Evolutionary conservation across 2,113 vertebrate species (phyloP), one percentile per base, ranked within the genome.

Genomic region (Hemicordylus capensis): DNA sequence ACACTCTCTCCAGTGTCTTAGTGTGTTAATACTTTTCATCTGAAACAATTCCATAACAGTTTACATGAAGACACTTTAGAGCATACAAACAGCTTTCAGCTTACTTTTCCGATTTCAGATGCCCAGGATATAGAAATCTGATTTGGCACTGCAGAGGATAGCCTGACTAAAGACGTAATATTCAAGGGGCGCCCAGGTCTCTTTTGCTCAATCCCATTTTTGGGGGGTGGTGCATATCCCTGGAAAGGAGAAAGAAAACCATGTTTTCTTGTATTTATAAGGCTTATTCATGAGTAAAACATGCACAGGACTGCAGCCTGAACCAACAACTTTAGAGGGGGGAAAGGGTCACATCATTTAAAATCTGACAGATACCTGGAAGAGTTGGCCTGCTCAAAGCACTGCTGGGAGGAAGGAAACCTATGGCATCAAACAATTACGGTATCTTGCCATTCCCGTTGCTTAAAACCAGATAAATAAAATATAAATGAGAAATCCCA

Each of bases 51-150:
- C 63, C 44, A 39, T 20, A 63, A 11, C 63, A 6, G 34, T 75
- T 78, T 85, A 78, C 19, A 85, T 74, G 19, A 54, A 64, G 34
- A 15, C 2, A 48, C 74, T 37, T 73, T n/a, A 19, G 6, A 66
- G 12, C 17, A 39, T 31, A 48, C 4, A 87, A 39, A 24, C 14
- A 90, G 44, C 4, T 51, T 1, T 58, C 2, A 66, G 42, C 83
- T 96, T 95, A 99, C 98, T 97, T 99, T 99, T 92, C 98, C 98
- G 76, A 99, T 98, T 96, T 99, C 98, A 89, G 98, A 98, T 59
- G 98, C 97, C 98, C 98, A 99, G 0, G 98, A 98, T 85, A 99
- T 98, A 26, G 98, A 98, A 87, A 99, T 98, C 96, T 99, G 98
- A 91, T 99, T 99, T 94, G 99, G 98, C 86, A 99, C 98, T 10